Percentiles rank a stretch among this genome's conserved stretches.
These are phyloP conservation scores for Fukomys damarensis DNA, from an alignment of 2,113 vertebrate species.

Conservation along the genomic window DNA sequence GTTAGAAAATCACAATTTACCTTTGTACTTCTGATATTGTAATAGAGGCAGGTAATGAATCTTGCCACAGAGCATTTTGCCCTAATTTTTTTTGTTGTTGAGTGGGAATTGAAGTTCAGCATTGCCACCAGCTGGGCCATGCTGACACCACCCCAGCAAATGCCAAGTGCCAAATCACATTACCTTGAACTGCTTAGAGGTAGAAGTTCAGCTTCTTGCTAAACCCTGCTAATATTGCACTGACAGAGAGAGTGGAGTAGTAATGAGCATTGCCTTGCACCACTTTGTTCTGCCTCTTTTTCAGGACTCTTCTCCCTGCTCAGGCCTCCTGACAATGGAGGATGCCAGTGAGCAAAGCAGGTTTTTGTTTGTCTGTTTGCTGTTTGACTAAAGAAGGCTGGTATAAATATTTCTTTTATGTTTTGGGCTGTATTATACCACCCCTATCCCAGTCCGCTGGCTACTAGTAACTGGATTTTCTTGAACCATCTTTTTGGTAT, in stretches of 20 bases:
- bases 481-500: background rate
- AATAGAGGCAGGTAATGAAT: background rate
- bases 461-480: background rate
- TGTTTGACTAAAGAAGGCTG: background rate
- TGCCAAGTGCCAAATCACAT: background rate
- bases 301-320: background rate
- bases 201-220: background rate
- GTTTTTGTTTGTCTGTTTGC: background rate
- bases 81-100: background rate
- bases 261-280: background rate
- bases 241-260: background rate
- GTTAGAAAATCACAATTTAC: background rate
- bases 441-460: background rate
- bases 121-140: background rate
- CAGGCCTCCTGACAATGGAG: background rate
- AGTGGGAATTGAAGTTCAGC: background rate
- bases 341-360: background rate
- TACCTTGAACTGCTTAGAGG: background rate
- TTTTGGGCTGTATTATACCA: background rate
- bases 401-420: background rate
- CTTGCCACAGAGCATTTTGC: background rate
- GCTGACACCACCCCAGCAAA: background rate
- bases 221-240: background rate
- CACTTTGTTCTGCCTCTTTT: background rate
- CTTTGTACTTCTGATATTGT: background rate